Evolutionary conservation across 1,140 invertebrate species (phyloP).

Genomic region (Eriocheir sinensis): DNA sequence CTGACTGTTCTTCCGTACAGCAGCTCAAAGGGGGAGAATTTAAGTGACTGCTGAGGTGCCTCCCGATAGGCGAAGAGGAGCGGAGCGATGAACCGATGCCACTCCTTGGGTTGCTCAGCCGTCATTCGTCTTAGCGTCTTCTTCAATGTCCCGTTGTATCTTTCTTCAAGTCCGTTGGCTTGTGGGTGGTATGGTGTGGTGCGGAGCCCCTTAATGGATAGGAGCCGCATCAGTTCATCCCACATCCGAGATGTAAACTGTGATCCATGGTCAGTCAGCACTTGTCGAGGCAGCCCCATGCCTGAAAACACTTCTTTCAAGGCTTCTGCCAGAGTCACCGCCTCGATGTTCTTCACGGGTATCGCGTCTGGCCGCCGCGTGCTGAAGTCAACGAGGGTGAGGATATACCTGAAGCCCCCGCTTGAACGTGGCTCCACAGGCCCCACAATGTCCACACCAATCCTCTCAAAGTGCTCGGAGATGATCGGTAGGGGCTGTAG

Average conservation of each 20-base stretch:
- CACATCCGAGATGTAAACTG: neutral
- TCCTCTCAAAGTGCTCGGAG: neutral
- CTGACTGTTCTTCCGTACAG: neutral
- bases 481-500: conserved; percentile 1
- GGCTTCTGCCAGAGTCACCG: neutral
- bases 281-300: neutral
- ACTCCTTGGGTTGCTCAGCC: neutral
- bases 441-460: neutral
- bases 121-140: neutral
- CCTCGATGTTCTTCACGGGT: neutral
- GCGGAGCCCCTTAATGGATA: too few relatives aligned
- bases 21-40: conserved; percentile 34
- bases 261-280: neutral
- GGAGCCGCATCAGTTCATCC: too few relatives aligned
- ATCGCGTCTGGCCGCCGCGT: conserved; percentile 84
- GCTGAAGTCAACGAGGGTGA: conserved; percentile 96
- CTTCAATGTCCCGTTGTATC: neutral
- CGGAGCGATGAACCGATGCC: neutral
- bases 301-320: neutral
- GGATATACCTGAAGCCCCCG: conserved; percentile 90
- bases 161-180: neutral
- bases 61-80: neutral
- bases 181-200: neutral
- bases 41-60: too few relatives aligned
- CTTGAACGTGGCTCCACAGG: neutral